These are phyloP conservation scores for Drosophila pallidifrons DNA, from an alignment of 1,140 invertebrate genomes.

Conservation along the genomic window DNA sequence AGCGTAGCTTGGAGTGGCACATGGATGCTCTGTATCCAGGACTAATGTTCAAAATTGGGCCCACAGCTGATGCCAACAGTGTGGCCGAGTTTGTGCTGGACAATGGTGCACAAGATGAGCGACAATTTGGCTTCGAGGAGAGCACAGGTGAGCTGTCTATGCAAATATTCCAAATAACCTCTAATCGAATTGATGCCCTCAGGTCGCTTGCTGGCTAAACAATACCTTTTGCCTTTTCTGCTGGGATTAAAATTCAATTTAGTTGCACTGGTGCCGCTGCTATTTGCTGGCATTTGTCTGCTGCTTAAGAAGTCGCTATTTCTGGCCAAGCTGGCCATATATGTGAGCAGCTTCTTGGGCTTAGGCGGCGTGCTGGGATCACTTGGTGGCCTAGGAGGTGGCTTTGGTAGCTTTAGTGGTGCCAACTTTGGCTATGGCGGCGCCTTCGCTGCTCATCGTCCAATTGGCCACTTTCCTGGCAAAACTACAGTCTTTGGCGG, in stretches of 20 bases:
- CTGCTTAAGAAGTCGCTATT: constrained; percentile 91
- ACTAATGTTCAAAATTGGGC: constrained; percentile 89
- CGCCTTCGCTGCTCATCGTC: constrained; percentile 46
- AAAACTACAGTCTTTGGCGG: constrained; percentile 64
- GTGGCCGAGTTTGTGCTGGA: constrained; percentile 91
- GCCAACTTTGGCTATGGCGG: constrained; percentile 49
- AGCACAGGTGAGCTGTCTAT: constrained; percentile 82
- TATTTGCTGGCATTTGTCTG: constrained; percentile 89
- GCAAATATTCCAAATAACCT: too few species aligned
- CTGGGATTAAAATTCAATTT: constrained; percentile 91
- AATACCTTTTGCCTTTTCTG: constrained; percentile 89
- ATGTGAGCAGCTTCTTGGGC: constrained; percentile 89
- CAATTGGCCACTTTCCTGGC: constrained; percentile 64
- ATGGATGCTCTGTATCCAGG: constrained; percentile 90
- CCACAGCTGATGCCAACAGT: constrained; percentile 87
- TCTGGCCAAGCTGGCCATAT: constrained; percentile 89
- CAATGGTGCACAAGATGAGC: constrained; percentile 85
- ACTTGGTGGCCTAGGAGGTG: constrained; percentile 59
- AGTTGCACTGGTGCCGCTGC: constrained; percentile 89
- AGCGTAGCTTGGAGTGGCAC: constrained; percentile 90
- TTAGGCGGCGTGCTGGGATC: constrained; percentile 85
- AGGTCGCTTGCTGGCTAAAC: constrained; percentile 89
- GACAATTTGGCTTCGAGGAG: constrained; percentile 85
- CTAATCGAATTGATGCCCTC: background rate
- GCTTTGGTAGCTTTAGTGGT: constrained; percentile 50